Percentiles rank a stretch among this genome's conserved stretches.
phyloP scores from a whole-genome alignment of 2,888 invertebrate species.

The Dinocampus coccinellae region DNA sequence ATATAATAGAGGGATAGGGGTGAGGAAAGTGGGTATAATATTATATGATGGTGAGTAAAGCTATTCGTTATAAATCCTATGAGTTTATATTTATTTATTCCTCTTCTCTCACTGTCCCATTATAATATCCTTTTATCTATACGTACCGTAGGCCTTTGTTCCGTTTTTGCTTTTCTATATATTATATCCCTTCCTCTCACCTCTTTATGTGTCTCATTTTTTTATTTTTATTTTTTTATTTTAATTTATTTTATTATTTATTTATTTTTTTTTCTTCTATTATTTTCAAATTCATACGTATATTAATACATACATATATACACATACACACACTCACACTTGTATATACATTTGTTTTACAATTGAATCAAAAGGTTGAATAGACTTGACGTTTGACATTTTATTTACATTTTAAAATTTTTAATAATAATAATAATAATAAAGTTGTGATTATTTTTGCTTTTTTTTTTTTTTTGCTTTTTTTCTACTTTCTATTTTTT shows the following conservation, averaged over 20 bases:
- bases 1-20: constrained; percentile 4
- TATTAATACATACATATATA: neutral
- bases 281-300: no score
- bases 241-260: no score
- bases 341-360: neutral
- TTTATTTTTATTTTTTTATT: no score
- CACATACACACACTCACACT: neutral
- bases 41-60: constrained; percentile 34
- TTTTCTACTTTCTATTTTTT: no score
- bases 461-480: neutral
- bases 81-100: constrained; percentile 40
- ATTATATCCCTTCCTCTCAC: neutral
- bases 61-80: constrained; percentile 36
- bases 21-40: neutral
- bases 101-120: constrained; percentile 41
- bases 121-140: constrained; percentile 48
- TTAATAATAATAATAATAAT: neutral
- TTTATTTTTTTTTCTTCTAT: no score
- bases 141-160: constrained; percentile 46
- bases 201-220: constrained; percentile 1
- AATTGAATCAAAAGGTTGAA: neutral
- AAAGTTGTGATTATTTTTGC: no score
- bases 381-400: neutral
- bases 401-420: neutral
- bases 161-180: constrained; percentile 32